These are phyloP conservation scores for Tetragnatha montana DNA, from an alignment of 2,888 invertebrate species.

Conservation along the genomic window DNA sequence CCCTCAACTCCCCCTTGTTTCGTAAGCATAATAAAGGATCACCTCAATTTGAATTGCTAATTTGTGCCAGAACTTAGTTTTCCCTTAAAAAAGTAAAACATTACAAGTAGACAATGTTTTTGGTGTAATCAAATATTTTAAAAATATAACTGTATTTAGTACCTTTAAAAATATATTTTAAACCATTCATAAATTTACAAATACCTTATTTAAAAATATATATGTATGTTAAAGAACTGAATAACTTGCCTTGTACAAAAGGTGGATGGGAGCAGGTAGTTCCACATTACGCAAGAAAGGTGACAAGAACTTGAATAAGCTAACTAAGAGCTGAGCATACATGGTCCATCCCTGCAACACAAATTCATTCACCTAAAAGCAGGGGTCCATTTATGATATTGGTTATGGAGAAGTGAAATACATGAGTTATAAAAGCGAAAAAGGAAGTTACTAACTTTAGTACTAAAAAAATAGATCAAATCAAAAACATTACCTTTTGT, in stretches of 20 bases:
- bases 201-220: too few relatives aligned
- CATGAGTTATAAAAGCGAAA: background rate
- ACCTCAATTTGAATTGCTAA: too few relatives aligned
- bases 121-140: too few relatives aligned
- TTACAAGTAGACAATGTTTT: too few relatives aligned
- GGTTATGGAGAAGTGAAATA: background rate
- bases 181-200: too few relatives aligned
- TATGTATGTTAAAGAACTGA: background rate
- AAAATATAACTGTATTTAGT: too few relatives aligned
- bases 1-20: too few relatives aligned
- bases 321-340: conserved; percentile 96
- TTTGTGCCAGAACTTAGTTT: too few relatives aligned
- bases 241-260: conserved; percentile 89
- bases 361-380: background rate
- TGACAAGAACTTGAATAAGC: conserved; percentile 96
- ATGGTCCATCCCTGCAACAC: conserved; percentile 87
- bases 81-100: too few relatives aligned
- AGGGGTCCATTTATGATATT: background rate
- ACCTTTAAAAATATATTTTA: too few relatives aligned
- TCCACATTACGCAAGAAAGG: conserved; percentile 98
- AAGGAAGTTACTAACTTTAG: too few relatives aligned
- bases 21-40: too few relatives aligned
- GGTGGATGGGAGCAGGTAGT: conserved; percentile 92
- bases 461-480: background rate
- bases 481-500: conserved; percentile 82